Conservation (phyloP, 2,888 invertebrate genomes). For the Caenorhabditis drosophilae region DNA sequence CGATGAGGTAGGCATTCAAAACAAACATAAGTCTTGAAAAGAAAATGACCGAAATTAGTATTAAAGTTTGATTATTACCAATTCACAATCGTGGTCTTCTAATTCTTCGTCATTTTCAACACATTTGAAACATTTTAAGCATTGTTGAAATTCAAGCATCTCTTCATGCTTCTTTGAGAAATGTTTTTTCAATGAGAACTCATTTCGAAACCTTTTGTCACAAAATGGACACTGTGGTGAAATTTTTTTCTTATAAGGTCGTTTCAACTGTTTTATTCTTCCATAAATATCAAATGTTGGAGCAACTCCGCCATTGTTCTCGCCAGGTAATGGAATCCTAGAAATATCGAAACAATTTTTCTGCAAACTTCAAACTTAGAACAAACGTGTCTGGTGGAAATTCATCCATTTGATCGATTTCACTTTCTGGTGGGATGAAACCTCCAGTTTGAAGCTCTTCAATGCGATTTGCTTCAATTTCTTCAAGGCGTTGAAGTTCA, state of each 20-base stretch:
- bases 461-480: conserved; percentile 62
- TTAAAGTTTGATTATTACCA: conserved; percentile 39
- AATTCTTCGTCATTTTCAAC: conserved; percentile 53
- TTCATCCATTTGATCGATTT: conserved; percentile 44
- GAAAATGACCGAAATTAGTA: background rate
- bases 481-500: conserved; percentile 46
- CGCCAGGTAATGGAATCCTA: conserved; percentile 68
- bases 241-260: conserved; percentile 65
- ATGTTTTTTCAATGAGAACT: conserved; percentile 67
- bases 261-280: conserved; percentile 50
- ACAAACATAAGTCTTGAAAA: conserved; percentile 64
- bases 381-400: background rate
- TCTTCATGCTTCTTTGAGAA: conserved; percentile 59
- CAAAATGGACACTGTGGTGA: conserved; percentile 69
- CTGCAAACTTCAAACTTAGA: too few species aligned
- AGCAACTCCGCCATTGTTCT: conserved; percentile 57
- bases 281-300: conserved; percentile 63
- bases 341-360: too few species aligned
- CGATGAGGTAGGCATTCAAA: conserved; percentile 67
- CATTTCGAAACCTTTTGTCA: conserved; percentile 69
- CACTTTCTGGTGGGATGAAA: conserved; percentile 66
- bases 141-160: conserved; percentile 63
- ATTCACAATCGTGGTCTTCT: conserved; percentile 58
- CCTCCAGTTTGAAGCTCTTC: conserved; percentile 66
- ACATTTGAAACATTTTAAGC: conserved; percentile 67